Percentiles rank a stretch among this genome's conserved stretches.
These are phyloP conservation scores for Phymorhynchus buccinoides DNA, from an alignment of 1,140 invertebrate genomes.

Conservation along the genomic window DNA sequence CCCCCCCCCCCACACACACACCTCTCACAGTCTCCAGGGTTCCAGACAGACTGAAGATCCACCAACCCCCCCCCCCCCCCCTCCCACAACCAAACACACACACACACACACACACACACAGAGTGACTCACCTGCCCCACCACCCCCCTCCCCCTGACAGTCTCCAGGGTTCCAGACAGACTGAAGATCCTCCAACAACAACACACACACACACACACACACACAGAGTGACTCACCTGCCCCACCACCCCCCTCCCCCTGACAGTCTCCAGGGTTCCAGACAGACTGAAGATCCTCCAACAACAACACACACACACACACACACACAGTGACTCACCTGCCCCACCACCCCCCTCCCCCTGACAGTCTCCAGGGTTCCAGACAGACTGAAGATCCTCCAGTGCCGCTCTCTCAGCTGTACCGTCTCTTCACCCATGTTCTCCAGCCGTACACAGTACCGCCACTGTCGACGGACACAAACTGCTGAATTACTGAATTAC, in stretches of 20 bases:
- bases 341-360: conserved; percentile 93
- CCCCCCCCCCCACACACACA: too few relatives aligned
- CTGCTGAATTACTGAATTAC: too few relatives aligned
- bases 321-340: conserved; percentile 74
- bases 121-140: background rate
- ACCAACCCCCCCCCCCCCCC: conserved; percentile 75
- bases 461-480: conserved; percentile 64
- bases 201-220: background rate
- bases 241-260: conserved; percentile 94
- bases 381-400: conserved; percentile 97
- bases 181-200: too few relatives aligned
- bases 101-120: conserved; percentile 78
- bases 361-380: conserved; percentile 93
- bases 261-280: conserved; percentile 92
- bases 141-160: too few relatives aligned
- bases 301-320: conserved; percentile 71
- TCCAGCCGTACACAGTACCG: conserved; percentile 95
- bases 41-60: too few relatives aligned
- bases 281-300: conserved; percentile 89
- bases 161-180: too few relatives aligned
- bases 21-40: too few relatives aligned
- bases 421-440: conserved; percentile 90
- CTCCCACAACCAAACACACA: too few relatives aligned
- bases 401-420: conserved; percentile 93
- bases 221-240: conserved; percentile 74